Evolutionary conservation across 1,140 invertebrate genomes (phyloP).

Genomic region (Proales similis): DNA sequence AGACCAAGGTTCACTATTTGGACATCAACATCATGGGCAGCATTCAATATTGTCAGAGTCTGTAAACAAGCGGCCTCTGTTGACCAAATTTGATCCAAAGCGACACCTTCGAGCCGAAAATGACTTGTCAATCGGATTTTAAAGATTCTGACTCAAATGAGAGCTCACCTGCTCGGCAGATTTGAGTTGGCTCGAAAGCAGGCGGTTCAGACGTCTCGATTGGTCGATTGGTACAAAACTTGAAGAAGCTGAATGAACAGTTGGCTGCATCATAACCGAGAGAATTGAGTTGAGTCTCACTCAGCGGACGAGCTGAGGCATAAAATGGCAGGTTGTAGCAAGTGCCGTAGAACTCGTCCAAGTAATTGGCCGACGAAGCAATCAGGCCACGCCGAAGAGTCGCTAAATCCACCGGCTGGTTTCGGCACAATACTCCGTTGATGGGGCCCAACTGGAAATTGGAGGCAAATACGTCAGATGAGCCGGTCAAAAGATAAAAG

Average conservation of each 20-base stretch:
- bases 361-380: background rate
- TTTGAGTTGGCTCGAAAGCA: background rate
- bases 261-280: background rate
- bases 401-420: background rate
- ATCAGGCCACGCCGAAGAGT: background rate
- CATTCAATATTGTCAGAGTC: too few relatives aligned
- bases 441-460: background rate
- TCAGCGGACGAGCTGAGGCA: background rate
- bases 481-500: too few relatives aligned
- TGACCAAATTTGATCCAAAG: conserved; percentile 1
- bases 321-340: conserved; percentile 13
- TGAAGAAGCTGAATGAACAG: conserved; percentile 26
- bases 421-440: conserved; percentile 6
- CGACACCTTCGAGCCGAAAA: background rate
- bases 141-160: background rate
- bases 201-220: background rate
- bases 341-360: conserved; percentile 4
- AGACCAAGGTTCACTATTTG: too few relatives aligned
- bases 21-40: too few relatives aligned
- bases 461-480: background rate
- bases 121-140: background rate
- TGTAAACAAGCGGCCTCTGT: background rate
- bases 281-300: background rate
- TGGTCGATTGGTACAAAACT: background rate
- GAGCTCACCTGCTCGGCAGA: background rate